These are phyloP conservation scores for Phoenoteleia sp. DNA, from an alignment of 2,888 invertebrate genomes.

Conservation along the genomic window DNA sequence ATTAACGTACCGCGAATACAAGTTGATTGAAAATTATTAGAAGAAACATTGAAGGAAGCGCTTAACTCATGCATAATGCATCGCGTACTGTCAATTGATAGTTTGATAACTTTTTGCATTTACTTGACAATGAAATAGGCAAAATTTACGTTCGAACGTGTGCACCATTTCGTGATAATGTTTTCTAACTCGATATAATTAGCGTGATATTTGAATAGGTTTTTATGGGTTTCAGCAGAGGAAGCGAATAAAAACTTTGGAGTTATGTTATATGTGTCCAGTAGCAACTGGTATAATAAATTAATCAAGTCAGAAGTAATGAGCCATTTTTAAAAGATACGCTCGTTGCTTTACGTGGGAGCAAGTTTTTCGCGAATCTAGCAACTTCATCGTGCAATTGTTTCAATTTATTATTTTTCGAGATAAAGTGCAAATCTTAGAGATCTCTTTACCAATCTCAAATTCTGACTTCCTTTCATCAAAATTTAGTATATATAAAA, in stretches of 20 bases:
- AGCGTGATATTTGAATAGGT: neutral
- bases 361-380: slow-evolving; percentile 23
- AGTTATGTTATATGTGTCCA: slow-evolving; percentile 45
- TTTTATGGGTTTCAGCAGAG: slow-evolving; percentile 9
- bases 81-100: slow-evolving; percentile 16
- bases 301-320: slow-evolving; percentile 61
- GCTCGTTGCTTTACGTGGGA: slow-evolving; percentile 61
- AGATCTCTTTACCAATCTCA: too few species aligned
- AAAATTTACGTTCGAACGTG: neutral
- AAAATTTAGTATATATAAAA: too few species aligned
- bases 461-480: too few species aligned
- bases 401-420: neutral
- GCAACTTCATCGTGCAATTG: neutral
- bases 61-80: slow-evolving; percentile 43
- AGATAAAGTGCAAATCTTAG: too few species aligned
- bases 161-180: neutral
- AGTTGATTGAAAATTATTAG: slow-evolving; percentile 56
- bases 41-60: slow-evolving; percentile 29
- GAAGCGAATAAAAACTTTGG: slow-evolving; percentile 19
- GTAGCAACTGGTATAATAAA: slow-evolving; percentile 29
- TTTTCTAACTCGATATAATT: neutral
- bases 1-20: slow-evolving; percentile 46
- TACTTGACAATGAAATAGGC: neutral
- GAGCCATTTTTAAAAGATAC: slow-evolving; percentile 35
- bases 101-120: slow-evolving; percentile 26